Base-by-base conservation (phyloP, 92 coral and sea anemone species). In the Zoanthus solanderi region DNA sequence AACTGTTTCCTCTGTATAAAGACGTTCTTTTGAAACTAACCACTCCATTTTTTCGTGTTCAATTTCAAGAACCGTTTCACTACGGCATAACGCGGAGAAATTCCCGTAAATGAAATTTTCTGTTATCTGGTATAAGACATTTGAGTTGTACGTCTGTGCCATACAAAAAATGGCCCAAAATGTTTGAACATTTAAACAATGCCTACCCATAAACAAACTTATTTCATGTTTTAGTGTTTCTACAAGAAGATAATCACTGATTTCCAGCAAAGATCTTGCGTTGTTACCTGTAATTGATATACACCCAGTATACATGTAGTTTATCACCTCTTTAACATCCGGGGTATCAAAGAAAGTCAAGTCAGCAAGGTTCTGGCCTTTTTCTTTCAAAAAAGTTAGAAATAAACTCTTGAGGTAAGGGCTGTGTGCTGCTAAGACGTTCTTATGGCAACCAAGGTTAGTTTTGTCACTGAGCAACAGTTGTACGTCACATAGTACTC, bases 381-480 rank as follows among this genome's bases (percentile, higher is more conserved):
- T 80, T 65, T 80, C 85, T 45, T 65, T 80, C 85, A 80, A 42
- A 6, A 13, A 15, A 29, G 44, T 80, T 11, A 53, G 45, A 48
- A 80, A 80, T 9, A 80, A 54, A 46, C 75, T 13, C 1, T 80
- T 42, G 1, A 80, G 44, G 47, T 80, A 80, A 63, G 73, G 74
- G 85, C 85, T 80, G 60, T 80, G 74, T 63, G 73, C 85, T 13
- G 85, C 74, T 46, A 80, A 45, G 57, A 80, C 75, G 85, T 80
- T 80, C 61, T 58, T 80, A 80, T 80, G 85, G 56, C 85, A 80
- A 80, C 28, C 5, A 11, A 65, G 18, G 6, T 9, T 63, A 0
- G 30, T 28, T 80, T 31, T 7, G 44, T 80, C 42, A 48, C 52
- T 32, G 9, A 68, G 45, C 14, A 80, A 45, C 12, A 80, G n/a